Evolutionary conservation across 2,888 invertebrate species (phyloP), one percentile per base, ranked within the genome.

Genomic region (Mimachlamys varia): DNA sequence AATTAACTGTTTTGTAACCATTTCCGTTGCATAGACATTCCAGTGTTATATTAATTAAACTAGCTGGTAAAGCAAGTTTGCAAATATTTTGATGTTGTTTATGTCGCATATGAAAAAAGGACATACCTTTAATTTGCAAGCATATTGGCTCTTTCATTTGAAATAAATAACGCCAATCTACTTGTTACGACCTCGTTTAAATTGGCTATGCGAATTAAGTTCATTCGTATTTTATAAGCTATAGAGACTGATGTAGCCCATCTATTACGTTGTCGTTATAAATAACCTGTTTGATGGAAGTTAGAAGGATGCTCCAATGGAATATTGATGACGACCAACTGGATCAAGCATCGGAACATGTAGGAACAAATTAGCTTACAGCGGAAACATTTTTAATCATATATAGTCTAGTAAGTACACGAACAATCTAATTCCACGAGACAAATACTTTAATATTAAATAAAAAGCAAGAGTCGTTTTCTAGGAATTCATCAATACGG

Each of bases 1-100:
- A 76, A 76, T 76, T 76, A 76, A 76, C 76, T 76, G 76, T 76
- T 76, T 76, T 76, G 76, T 33, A 76, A 76, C 76, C 76, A 76
- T 76, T 76, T 76, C 76, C 76, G 76, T 76, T 76, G 7, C 33
- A 76, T 10, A 76, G 76, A 76, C 27, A 76, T 76, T 13, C n/a
- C 76, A 76, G 33, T 76, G 76, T 76, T 76, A 76, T 76, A 76
- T 76, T 76, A 76, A 76, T 76, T 76, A 76, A 76, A 76, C 76
- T 15, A 76, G 33, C 33, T 76, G 76, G 76, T 33, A 76, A 76
- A 33, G 76, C 76, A 76, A 76, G 76, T 76, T 76, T 76, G 76
- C 76, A 76, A 76, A 76, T 76, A 76, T 76, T 76, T 76, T 76
- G 27, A 76, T 76, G 76, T 76, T 76, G 0, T 33, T 76, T 27